phyloP scores from a whole-genome alignment of 2,797 vertebrate genomes.

The Decapterus maruadsi region DNA sequence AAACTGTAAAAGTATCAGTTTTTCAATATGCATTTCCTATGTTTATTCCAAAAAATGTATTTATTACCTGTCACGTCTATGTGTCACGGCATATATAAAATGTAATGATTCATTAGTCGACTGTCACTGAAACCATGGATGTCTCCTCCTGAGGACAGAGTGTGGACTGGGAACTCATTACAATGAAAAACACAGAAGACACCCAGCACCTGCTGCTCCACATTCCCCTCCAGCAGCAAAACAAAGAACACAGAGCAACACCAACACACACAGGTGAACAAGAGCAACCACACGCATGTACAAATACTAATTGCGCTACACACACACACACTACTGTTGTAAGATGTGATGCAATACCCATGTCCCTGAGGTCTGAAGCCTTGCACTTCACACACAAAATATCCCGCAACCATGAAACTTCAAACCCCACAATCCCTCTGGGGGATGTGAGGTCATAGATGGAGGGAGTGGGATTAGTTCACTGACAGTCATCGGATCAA shows the following conservation, averaged over 20 bases:
- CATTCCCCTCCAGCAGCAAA: slow-evolving; percentile 56
- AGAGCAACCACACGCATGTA: slow-evolving; percentile 24
- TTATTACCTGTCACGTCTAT: not conserved
- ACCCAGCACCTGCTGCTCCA: slow-evolving; percentile 72
- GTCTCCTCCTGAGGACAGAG: slow-evolving; percentile 60
- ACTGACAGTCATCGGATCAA: slow-evolving; percentile 62
- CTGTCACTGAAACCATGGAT: slow-evolving; percentile 32
- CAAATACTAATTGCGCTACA: slow-evolving; percentile 43
- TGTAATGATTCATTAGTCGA: slow-evolving; percentile 29
- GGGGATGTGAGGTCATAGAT: slow-evolving; percentile 53
- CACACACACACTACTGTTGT: slow-evolving; percentile 4
- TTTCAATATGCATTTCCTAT: not conserved
- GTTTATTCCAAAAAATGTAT: not conserved
- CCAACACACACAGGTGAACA: slow-evolving; percentile 54
- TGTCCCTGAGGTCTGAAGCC: slow-evolving; percentile 30
- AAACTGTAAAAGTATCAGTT: not conserved
- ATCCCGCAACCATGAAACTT: slow-evolving; percentile 28
- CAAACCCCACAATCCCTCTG: slow-evolving; percentile 33
- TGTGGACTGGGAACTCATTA: slow-evolving; percentile 78
- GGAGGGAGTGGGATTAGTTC: slow-evolving; percentile 62
- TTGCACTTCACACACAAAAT: slow-evolving; percentile 26
- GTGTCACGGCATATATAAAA: slow-evolving; percentile 5
- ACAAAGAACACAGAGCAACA: slow-evolving; percentile 49
- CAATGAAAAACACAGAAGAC: slow-evolving; percentile 66
- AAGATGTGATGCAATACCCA: slow-evolving; percentile 69